Evolutionary conservation across 2,888 invertebrate genomes (phyloP).

Genomic region (Metallyticus violacea): DNA sequence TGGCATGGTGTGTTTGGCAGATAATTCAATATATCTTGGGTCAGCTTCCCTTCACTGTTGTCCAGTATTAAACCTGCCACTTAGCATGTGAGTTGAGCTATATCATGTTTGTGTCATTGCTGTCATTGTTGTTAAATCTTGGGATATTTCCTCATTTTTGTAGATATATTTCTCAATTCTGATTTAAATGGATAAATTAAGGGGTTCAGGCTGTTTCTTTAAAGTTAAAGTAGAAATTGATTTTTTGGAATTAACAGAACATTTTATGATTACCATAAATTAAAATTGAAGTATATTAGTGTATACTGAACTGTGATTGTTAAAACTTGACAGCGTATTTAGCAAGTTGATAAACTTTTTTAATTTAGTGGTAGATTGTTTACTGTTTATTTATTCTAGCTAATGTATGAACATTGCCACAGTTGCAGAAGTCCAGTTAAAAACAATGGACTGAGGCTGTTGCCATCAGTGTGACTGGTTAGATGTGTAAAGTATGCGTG

Average conservation of each 20-base stretch:
- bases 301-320: neutral
- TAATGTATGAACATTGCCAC: neutral
- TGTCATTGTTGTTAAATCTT: neutral
- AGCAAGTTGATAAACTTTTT: neutral
- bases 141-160: neutral
- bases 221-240: neutral
- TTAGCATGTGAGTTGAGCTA: neutral
- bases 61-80: neutral
- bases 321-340: neutral
- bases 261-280: neutral
- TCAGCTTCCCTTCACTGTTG: neutral
- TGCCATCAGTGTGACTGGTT: neutral
- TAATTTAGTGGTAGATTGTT: neutral
- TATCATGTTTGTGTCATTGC: neutral
- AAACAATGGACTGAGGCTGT: neutral
- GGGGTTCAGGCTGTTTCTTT: neutral
- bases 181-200: neutral
- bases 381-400: neutral
- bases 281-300: neutral
- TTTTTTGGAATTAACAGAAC: neutral
- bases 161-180: neutral
- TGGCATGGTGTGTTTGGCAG: too few species aligned
- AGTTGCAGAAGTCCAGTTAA: neutral
- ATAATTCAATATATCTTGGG: too few species aligned
- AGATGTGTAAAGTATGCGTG: slow-evolving; percentile 4